Base-by-base conservation (phyloP, 2,797 vertebrate species). In the Heterohyrax brucei region DNA sequence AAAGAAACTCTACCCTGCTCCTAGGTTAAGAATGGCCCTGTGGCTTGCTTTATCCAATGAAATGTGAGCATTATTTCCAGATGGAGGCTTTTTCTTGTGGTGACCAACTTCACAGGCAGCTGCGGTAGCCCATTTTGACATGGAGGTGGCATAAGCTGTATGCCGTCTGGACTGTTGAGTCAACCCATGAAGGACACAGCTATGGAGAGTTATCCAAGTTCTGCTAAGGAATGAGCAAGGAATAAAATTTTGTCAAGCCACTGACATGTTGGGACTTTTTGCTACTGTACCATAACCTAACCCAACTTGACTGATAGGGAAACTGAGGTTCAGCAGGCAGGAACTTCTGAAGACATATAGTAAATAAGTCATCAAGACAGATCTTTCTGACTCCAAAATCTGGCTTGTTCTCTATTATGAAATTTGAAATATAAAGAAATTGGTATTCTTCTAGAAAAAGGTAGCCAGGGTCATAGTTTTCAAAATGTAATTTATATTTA, bases 361-460 rank as follows among this genome's bases (percentile, higher is more conserved):
- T 28, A 39, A 90, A 59, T 39, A 75, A 72, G 44, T 48, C 46
- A 10, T 19, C 12, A 61, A 21, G 12, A 5, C 2, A 56, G 22
- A 85, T 83, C 19, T 2, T 91, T 83, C 66, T 33, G 13, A 92
- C 5, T 77, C 83, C 62, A 62, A 89, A 50, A 12, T 61, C 46
- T 83, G 24, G 19, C 28, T 85, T 44, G 44, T 76, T 56, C 50
- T 30, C n/a, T 46, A 66, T 33, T 87, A 3, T 24, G 26, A 84
- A 87, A 81, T 61, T 39, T 76, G 79, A 82, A 91, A 81, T 66
- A 24, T 30, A 88, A 87, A 72, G 10, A 79, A 6, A 76, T 88
- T 59, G 70, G 7, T 46, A 82, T 86, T 59, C 61, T 12, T 76
- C 33, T 39, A 39, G 83, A 83, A 78, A 80, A 89, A 80, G 73